Evolutionary conservation across 2,888 invertebrate species (phyloP).

Genomic region (Lamproptera curius): DNA sequence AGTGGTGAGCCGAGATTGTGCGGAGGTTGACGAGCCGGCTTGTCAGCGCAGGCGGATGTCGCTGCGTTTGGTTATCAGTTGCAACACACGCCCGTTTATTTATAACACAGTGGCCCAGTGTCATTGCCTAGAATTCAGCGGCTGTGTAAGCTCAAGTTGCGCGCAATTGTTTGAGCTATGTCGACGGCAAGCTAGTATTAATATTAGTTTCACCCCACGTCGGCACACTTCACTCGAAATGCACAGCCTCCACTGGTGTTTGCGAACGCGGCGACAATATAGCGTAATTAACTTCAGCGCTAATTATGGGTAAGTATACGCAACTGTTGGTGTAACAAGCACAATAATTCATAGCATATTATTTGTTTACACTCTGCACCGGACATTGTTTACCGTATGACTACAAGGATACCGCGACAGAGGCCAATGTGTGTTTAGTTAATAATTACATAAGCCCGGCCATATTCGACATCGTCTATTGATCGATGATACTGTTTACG

Average conservation of each 20-base stretch:
- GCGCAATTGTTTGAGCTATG: conserved; percentile 39
- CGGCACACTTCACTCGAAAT: conserved; percentile 10
- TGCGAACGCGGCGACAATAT: conserved; percentile 22
- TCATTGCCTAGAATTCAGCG: conserved; percentile 36
- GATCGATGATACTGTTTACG: conserved; percentile 43
- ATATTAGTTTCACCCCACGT: conserved; percentile 2
- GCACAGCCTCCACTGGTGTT: conserved; percentile 7
- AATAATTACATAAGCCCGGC: conserved; percentile 68
- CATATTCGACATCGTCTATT: conserved; percentile 52
- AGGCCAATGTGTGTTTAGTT: conserved; percentile 61
- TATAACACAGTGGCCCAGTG: conserved; percentile 57
- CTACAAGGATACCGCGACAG: conserved; percentile 67
- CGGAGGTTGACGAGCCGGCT: conserved; percentile 12
- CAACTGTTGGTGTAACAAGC: conserved; percentile 38
- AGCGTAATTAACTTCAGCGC: conserved; percentile 33
- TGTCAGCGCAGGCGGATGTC: conserved; percentile 30
- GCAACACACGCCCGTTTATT: conserved; percentile 71
- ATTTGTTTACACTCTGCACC: conserved; percentile 64
- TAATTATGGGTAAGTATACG: conserved; percentile 34
- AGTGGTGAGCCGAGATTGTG: conserved; percentile 37
- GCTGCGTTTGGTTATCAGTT: conserved; percentile 56
- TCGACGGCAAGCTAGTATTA: conserved; percentile 9
- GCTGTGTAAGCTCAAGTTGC: conserved; percentile 33
- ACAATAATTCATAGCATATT: conserved; percentile 60
- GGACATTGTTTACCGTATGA: conserved; percentile 62